These are phyloP conservation scores for Hypsibius dujardini DNA, from an alignment of 1,140 invertebrate genomes.

Conservation along the genomic window DNA sequence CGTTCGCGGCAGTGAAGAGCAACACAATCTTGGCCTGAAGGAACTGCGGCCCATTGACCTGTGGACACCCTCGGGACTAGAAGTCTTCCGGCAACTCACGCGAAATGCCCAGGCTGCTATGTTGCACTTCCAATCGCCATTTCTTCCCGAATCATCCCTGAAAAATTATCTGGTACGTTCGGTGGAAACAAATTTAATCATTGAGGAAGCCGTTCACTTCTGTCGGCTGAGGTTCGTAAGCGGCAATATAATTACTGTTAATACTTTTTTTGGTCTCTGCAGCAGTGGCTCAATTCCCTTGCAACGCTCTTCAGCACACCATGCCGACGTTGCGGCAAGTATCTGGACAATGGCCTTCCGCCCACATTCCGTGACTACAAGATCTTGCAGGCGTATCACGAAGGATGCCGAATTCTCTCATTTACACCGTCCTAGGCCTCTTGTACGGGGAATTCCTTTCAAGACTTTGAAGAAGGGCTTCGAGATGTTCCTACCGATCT, in stretches of 20 bases:
- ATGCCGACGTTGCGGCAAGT: not conserved
- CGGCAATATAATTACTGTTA: not conserved
- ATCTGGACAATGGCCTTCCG: not conserved
- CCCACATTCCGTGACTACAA: constrained; percentile 4
- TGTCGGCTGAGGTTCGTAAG: not conserved
- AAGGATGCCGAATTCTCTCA: not conserved
- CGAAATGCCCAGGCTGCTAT: not conserved
- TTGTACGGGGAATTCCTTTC: too few relatives aligned
- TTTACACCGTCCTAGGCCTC: not conserved
- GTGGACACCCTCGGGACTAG: not conserved
- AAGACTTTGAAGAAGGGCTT: too few relatives aligned
- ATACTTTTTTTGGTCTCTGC: not conserved
- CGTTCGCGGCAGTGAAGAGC: constrained; percentile 3
- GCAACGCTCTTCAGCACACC: constrained; percentile 6
- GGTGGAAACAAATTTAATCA: too few relatives aligned
- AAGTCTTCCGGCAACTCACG: not conserved
- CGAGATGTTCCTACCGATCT: too few relatives aligned
- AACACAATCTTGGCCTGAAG: not conserved
- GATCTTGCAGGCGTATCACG: not conserved
- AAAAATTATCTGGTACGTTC: not conserved
- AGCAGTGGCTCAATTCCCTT: constrained; percentile 4
- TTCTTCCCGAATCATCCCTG: not conserved
- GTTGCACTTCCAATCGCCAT: not conserved
- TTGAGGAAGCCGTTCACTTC: too few relatives aligned
- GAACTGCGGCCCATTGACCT: constrained; percentile 3